Percentiles rank a stretch among this genome's conserved stretches.
Conservation (phyloP, 1,140 invertebrate genomes). For the Theocolax elegans region DNA sequence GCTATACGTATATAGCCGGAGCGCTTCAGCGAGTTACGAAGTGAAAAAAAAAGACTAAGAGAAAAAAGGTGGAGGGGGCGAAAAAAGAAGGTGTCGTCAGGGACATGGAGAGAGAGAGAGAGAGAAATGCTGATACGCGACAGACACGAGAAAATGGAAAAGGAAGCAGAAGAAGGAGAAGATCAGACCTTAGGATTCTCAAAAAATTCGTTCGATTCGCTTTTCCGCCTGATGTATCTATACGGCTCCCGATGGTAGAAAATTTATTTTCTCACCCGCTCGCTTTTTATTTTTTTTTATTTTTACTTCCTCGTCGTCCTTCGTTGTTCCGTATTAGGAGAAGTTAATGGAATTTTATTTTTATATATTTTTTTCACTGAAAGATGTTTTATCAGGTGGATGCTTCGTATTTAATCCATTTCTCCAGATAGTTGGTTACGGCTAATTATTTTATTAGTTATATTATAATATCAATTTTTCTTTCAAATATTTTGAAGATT, state of each 20-base stretch:
- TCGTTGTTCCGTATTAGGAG: not conserved
- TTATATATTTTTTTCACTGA: too few relatives aligned
- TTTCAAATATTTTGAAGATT: too few relatives aligned
- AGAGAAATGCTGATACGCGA: not conserved
- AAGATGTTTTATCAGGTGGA: too few relatives aligned
- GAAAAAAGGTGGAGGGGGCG: not conserved
- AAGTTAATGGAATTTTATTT: not conserved
- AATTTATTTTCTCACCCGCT: conserved; percentile 24
- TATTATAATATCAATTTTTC: too few relatives aligned
- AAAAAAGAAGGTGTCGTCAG: conserved; percentile 1
- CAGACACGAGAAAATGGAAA: not conserved
- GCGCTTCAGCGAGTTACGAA: too few relatives aligned
- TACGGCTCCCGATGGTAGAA: not conserved
- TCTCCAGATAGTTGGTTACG: too few relatives aligned
- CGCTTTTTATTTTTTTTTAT: not conserved
- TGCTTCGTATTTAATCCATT: too few relatives aligned
- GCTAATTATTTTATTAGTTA: too few relatives aligned
- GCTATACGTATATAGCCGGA: not conserved
- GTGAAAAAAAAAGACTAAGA: conserved; percentile 1
- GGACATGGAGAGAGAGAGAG: not conserved
- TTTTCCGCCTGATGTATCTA: conserved; percentile 21
- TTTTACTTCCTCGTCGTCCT: not conserved
- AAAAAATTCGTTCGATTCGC: conserved; percentile 30
- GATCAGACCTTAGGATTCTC: not conserved
- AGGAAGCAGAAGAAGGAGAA: not conserved